Evolutionary conservation across 1,140 invertebrate species (phyloP), one percentile per base, ranked within the genome.

Genomic region (Forficula auricularia): DNA sequence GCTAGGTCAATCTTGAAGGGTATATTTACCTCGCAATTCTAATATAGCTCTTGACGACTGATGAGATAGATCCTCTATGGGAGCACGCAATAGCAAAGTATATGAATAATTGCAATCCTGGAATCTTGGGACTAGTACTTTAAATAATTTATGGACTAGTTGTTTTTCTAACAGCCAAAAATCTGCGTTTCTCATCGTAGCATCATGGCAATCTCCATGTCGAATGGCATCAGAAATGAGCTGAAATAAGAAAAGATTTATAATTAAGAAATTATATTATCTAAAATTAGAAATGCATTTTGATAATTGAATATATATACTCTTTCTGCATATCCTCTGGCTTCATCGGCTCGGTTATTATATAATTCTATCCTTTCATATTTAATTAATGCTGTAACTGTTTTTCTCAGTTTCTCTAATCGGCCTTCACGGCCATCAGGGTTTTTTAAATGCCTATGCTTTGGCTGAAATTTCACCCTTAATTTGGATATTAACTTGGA

Each of bases 101-200:
- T 71, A 89, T 1, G 76, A 71, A 6, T 66, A 57, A 27, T 66
- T 68, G 50, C 68, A 78, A 51, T 81, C 70, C 54, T 82, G 63
- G 64, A 73, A 94, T 40, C 85, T 64, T 9, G 87, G 87, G 15
- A 77, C 85, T 13, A 92, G 58, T 13, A 92, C 87, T 72, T 94
- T 91, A 52, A 95, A 95, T 31, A 94, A 60, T 65, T 94, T 94
- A 52, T 91, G 86, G 3, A 94, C 66, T 10, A 89, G 60, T 59
- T 89, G 79, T 55, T 92, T 92, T 50, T 94, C 88, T 40, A 77
- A 50, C 31, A 95, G 59, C 84, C 86, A 95, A 61, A 72, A 92
- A 57, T 85, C 73, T 14, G 87, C 87, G 57, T 81, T 63, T 51
- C 90, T 82, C 87, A 95, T 92, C 7, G 84, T 92, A 42, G 73